Evolutionary conservation across 1,140 invertebrate species (phyloP), one percentile per base, ranked within the genome.

Genomic region (Bombus sibiricus): DNA sequence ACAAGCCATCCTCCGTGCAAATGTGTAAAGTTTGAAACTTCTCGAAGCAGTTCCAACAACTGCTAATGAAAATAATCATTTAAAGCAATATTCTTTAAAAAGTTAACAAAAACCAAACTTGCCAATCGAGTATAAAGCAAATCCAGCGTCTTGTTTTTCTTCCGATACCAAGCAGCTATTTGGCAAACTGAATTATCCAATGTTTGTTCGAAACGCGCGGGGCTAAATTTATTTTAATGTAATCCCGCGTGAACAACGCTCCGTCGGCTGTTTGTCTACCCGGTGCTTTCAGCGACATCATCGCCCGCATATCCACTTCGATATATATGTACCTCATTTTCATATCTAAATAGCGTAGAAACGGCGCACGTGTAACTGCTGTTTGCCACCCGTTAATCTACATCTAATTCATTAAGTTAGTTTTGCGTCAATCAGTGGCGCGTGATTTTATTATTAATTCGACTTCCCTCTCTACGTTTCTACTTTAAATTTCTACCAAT

Each of bases 331-430:
- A 15, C 3, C 41, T 73, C 15, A 73, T 73, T 73, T 73, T 73
- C 72, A 73, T 73, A 73, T 73, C 72, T 73, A 73, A 73, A 73
- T 47, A 73, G 28, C 41, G n/a, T 5, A 22, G 72, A 43, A 73
- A 41, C 3, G n/a, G 41, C 41, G n/a, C 18, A 32, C 41, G n/a
- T 73, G 72, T 43, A 43, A 73, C 39, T 32, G 41, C n/a, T 43
- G 72, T 73, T 73, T 73, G 69, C 37, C 69, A 71, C 41, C 41
- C n/a, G 28, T 47, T 47, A 47, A 73, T 73, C 72, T 43, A 73
- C 72, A 73, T 73, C 41, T 73, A 47, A 73, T 73, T 73, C 71
- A 43, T 73, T 43, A 47, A 73, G 71, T 43, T 43, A 12, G 15
- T 73, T 73, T 73, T 47, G 28, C 8, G 13, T 41, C 71, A 10